phyloP scores from a whole-genome alignment of 2,888 invertebrate species.

The Rhyacophila evoluta region DNA sequence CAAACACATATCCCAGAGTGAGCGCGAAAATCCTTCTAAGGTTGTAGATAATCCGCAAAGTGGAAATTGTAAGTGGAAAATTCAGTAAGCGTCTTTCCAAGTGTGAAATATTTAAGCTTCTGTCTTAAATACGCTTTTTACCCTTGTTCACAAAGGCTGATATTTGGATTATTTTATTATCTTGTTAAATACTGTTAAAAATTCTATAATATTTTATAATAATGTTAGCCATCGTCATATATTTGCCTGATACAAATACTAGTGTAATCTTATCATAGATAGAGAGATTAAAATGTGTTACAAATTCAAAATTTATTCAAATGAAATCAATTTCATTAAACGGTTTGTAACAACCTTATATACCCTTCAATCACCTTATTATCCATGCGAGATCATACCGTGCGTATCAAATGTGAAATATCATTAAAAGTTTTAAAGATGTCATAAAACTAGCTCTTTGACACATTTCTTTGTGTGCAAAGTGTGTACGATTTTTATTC shows the following conservation, averaged over 20 bases:
- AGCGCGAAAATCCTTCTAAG: background rate
- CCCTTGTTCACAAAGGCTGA: background rate
- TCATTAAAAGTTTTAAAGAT: too few relatives aligned
- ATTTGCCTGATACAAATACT: background rate
- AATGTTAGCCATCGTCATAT: background rate
- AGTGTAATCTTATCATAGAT: background rate
- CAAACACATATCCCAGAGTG: slow-evolving; percentile 2
- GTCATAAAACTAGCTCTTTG: too few relatives aligned
- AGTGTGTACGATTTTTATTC: too few relatives aligned
- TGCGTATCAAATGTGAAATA: too few relatives aligned
- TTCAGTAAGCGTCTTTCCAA: background rate
- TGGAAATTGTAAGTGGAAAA: slow-evolving; percentile 9
- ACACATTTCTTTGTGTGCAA: too few relatives aligned
- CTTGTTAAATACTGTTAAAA: too few relatives aligned
- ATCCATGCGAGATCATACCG: too few relatives aligned
- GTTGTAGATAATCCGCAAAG: slow-evolving; percentile 5
- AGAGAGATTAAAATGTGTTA: background rate
- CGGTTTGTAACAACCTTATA: too few relatives aligned
- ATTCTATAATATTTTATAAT: background rate
- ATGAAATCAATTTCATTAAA: too few relatives aligned
- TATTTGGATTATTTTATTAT: too few relatives aligned
- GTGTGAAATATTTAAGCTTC: slow-evolving; percentile 14
- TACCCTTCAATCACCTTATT: too few relatives aligned
- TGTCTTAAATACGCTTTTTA: background rate
- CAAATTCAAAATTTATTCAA: too few relatives aligned